Base-by-base conservation (phyloP, 2,797 vertebrate genomes). In the Catamblyrhynchus diadema region DNA sequence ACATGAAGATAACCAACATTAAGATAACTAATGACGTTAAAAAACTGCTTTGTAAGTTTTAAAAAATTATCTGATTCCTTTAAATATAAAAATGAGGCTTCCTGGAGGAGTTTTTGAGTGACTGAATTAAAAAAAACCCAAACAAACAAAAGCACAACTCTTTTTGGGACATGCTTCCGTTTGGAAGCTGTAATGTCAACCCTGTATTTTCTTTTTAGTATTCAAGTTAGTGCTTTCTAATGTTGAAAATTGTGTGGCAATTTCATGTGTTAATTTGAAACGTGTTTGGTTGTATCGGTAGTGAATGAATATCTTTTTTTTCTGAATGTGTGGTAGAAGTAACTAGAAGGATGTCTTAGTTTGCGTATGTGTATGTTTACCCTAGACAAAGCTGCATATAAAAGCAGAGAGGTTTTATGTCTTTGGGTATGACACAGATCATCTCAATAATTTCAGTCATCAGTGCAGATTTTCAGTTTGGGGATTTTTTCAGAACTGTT, bases 81-180 rank as follows among this genome's bases (percentile, higher is more conserved):
- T 66, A 86, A 88, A 67, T 70, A 56, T 33, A 48, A 47, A 32
- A 84, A 16, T 35, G 5, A 17, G 28, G 50, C 48, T n/a, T 88
- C 27, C 3, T 62, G 23, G 9, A 59, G 28, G n/a, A 35, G 1
- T 20, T 81, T 83, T 62, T 78, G 54, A 72, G 39, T 85, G 51
- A 33, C 24, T 70, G 16, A 67, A 65, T 64, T 59, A 3, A 23
- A 65, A 89, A 41, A 11, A n/a, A 18, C 4, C 5, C 37, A 30
- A 61, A 30, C 27, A 45, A 35, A 30, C 10, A 33, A 45, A 77
- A 39, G 0, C 3, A 7, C 28, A 10, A 0, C 8, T 37, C 1
- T 45, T 50, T 53, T 41, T 47, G 24, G 11, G 35, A 47, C 8
- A 1, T 8, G 19, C 5, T 72, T 1, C 42, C 17, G 1, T 77